Percentiles rank a stretch among this genome's conserved stretches.
phyloP scores from a whole-genome alignment of 1,140 invertebrate genomes.

The Ostrea denselamellosa region DNA sequence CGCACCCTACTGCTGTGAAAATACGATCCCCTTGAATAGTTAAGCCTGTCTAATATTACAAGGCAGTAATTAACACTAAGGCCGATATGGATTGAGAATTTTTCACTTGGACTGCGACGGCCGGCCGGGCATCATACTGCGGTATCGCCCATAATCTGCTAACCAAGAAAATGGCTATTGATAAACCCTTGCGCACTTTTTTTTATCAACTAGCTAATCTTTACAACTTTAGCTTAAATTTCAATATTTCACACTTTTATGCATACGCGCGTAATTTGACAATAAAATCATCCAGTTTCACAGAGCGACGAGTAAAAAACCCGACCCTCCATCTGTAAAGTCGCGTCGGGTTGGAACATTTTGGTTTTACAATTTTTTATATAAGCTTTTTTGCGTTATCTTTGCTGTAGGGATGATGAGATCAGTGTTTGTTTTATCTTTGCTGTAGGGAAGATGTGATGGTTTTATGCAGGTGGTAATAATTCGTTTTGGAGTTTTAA shows the following conservation, averaged over 20 bases:
- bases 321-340: neutral
- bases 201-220: neutral
- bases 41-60: too few species aligned
- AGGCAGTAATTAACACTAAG: too few species aligned
- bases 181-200: too few species aligned
- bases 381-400: slow-evolving; percentile 6
- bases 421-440: slow-evolving; percentile 15
- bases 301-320: neutral
- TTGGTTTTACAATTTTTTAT: neutral
- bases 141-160: too few species aligned
- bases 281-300: neutral
- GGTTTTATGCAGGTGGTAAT: neutral
- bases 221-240: neutral
- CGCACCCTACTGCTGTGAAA: too few species aligned
- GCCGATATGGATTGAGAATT: too few species aligned
- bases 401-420: slow-evolving; percentile 2
- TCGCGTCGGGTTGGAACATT: neutral
- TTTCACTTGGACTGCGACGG: too few species aligned
- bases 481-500: neutral
- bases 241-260: neutral
- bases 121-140: too few species aligned
- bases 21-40: too few species aligned
- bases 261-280: neutral
- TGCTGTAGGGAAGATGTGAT: neutral
- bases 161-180: too few species aligned